Evolutionary conservation across 1,140 invertebrate genomes (phyloP).

Genomic region (Littorina saxatilis): DNA sequence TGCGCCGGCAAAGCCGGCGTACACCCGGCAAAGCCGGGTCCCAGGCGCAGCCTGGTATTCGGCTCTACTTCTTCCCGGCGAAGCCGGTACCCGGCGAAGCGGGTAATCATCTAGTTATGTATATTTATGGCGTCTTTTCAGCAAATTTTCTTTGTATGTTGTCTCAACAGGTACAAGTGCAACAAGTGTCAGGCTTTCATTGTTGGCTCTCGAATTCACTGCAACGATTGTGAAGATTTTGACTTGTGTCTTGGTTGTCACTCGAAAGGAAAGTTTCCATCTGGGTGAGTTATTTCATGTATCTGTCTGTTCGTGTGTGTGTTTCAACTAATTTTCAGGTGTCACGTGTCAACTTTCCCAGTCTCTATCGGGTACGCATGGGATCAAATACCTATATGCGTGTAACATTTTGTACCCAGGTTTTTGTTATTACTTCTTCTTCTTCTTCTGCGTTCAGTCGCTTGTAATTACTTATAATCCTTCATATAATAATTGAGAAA

Average conservation of each 20-base stretch:
- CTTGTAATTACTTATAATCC: neutral
- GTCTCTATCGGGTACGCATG: neutral
- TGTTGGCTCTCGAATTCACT: conserved; percentile 71
- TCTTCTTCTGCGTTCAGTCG: neutral
- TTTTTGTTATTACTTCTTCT: neutral
- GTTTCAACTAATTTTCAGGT: no score
- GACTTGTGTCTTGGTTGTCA: conserved; percentile 74
- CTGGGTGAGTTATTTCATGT: conserved; percentile 51
- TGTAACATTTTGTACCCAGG: neutral
- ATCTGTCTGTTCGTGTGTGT: no score
- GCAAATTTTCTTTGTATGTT: no score
- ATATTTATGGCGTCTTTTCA: no score
- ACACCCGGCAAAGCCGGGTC: no score
- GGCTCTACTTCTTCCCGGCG: no score
- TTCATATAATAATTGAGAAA: neutral
- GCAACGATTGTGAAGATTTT: conserved; percentile 74
- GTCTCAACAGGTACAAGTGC: conserved; percentile 73
- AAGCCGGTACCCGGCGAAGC: no score
- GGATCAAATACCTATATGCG: neutral
- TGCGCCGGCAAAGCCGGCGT: no score
- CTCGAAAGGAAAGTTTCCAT: conserved; percentile 60
- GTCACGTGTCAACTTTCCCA: no score
- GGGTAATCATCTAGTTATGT: no score
- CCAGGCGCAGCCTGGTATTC: no score
- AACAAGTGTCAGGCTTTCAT: conserved; percentile 74